A percentile compares a stretch with the other conserved stretches of the same genome.
Conservation (phyloP, 2,113 vertebrate genomes). For the Eulemur macaco region DNA sequence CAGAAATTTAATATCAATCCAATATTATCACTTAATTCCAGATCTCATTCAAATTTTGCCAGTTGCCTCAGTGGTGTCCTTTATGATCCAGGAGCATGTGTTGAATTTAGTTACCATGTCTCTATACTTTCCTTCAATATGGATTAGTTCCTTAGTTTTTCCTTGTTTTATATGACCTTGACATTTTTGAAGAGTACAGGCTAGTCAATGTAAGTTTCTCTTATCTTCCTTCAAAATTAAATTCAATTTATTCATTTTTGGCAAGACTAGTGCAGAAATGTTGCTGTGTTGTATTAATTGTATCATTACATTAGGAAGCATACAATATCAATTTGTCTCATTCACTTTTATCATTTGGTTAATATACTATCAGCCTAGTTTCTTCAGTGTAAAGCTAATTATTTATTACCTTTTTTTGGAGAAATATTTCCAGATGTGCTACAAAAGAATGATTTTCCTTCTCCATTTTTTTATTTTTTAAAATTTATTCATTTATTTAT, state of each 20-base stretch:
- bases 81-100: background rate
- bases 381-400: conserved; percentile 17
- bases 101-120: background rate
- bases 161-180: conserved; percentile 13
- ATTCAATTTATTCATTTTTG: conserved; percentile 34
- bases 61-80: background rate
- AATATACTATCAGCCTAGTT: background rate
- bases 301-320: background rate
- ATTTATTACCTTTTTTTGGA: conserved; percentile 1
- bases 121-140: background rate
- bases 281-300: background rate
- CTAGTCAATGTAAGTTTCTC: conserved; percentile 11
- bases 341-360: background rate
- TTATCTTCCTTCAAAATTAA: background rate
- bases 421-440: conserved; percentile 13
- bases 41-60: background rate
- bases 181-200: background rate
- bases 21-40: background rate
- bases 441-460: background rate
- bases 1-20: background rate
- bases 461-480: background rate
- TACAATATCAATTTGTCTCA: background rate
- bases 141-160: background rate
- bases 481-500: background rate
- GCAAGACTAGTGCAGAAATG: background rate